A percentile compares a stretch with the other conserved stretches of the same genome.
These are phyloP conservation scores for Xestia rhomboidea DNA, from an alignment of 2,888 invertebrate species.

Conservation along the genomic window DNA sequence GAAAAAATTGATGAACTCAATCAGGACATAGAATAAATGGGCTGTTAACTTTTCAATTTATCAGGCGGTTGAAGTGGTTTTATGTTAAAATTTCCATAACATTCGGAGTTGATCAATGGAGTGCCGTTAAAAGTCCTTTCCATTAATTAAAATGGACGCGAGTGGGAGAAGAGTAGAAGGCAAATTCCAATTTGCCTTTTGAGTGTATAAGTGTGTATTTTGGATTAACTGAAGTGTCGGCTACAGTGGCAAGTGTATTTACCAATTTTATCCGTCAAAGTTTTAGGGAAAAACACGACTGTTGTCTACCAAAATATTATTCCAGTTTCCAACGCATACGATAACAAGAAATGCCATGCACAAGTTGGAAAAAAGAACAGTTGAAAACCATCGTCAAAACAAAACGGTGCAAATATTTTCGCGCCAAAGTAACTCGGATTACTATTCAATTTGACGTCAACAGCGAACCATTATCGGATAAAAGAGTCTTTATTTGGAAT, in stretches of 20 bases:
- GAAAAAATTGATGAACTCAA: constrained; percentile 26
- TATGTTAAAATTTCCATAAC: constrained; percentile 29
- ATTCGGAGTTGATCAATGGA: constrained; percentile 25
- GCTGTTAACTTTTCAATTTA: constrained; percentile 44
- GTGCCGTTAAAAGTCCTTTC: neutral
- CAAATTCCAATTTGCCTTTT: constrained; percentile 40
- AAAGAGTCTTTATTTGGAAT: constrained; percentile 30
- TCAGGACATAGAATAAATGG: constrained; percentile 28
- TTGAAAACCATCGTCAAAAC: constrained; percentile 33
- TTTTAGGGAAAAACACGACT: neutral
- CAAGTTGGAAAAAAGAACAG: constrained; percentile 42
- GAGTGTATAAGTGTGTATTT: constrained; percentile 48
- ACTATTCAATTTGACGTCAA: constrained; percentile 58
- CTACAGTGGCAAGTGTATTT: neutral
- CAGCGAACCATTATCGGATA: constrained; percentile 54
- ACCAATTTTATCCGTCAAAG: neutral
- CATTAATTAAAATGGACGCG: constrained; percentile 39
- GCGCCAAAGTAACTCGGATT: constrained; percentile 41
- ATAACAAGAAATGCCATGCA: constrained; percentile 25
- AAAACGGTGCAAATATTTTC: constrained; percentile 54
- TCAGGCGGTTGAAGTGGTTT: constrained; percentile 18
- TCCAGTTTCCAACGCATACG: constrained; percentile 2
- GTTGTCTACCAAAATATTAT: constrained; percentile 28
- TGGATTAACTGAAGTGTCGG: constrained; percentile 47
- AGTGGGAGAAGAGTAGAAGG: neutral